Evolutionary conservation across 2,888 invertebrate species (phyloP), one percentile per base, ranked within the genome.

Genomic region (Epinotia ramella): DNA sequence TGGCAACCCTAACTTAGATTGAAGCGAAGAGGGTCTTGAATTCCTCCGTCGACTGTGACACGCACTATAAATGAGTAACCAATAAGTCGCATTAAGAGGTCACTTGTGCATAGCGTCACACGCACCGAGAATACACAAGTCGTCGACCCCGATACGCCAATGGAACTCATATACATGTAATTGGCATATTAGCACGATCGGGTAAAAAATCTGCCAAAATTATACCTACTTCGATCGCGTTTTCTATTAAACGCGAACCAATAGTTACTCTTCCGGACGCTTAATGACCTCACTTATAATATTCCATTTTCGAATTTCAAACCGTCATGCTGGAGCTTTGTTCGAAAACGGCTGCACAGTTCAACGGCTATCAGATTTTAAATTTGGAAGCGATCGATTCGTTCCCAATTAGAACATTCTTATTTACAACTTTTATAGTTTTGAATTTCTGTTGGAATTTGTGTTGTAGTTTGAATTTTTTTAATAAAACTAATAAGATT

Each of bases 291-390:
- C 91, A 93, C 92, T 93, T 70, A 71, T 93, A 92, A 93, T 93
- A 94, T 93, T 92, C 91, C 93, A 93, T 93, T 94, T 94, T 93
- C 88, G 86, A 93, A 92, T 92, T 93, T 94, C 92, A 94, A 91
- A 92, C 86, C 91, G 93, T 94, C 94, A 94, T 94, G 93, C 91
- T 91, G 89, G 91, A 91, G 91, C 89, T 91, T 92, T 92, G 91
- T 92, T 79, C 65, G 84, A 88, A 87, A 89, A 88, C 89, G 87
- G 89, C 86, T 88, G 89, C 88, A 40, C 74, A 74, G 73, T 68
- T 81, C 88, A 80, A 82, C 79, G 80, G 87, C 87, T 91, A 93
- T 92, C 92, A 88, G 90, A 91, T 92, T 92, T 93, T 90, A 88
- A 93, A 91, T 91, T 91, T 91, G 88, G 93, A 92, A 92, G 89